Conservation (phyloP, 1,140 invertebrate genomes). For the Drosophila sucinea region DNA sequence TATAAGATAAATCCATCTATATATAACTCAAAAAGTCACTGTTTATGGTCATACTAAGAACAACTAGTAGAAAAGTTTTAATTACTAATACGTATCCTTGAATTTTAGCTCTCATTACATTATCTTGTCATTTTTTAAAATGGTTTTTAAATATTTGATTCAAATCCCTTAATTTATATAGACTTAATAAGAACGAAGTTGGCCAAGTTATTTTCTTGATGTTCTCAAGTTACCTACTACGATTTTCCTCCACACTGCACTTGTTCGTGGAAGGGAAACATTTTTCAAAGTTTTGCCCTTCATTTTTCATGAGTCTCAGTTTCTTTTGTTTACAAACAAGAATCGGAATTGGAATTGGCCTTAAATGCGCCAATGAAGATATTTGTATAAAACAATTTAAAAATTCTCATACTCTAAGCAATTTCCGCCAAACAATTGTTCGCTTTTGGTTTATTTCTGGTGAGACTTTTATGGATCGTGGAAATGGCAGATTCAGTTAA, state of each 20-base stretch:
- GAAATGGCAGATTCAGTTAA: slow-evolving; percentile 63
- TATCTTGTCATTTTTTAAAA: too few species aligned
- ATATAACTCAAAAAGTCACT: too few species aligned
- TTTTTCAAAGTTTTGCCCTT: slow-evolving; percentile 9
- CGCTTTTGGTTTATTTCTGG: slow-evolving; percentile 2
- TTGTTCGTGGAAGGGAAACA: neutral
- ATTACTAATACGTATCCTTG: too few species aligned
- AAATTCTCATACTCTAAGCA: slow-evolving; percentile 62
- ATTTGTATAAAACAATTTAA: slow-evolving; percentile 62
- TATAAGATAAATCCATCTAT: too few species aligned
- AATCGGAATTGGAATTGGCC: slow-evolving; percentile 38
- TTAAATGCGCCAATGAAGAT: slow-evolving; percentile 36
- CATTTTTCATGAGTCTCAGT: slow-evolving; percentile 11
- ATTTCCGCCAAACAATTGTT: slow-evolving; percentile 73
- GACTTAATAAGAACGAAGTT: neutral
- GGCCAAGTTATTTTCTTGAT: neutral
- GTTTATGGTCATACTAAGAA: too few species aligned
- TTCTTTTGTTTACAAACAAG: slow-evolving; percentile 14
- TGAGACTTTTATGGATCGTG: slow-evolving; percentile 74
- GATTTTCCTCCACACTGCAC: neutral
- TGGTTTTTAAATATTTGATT: too few species aligned
- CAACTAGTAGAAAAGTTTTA: too few species aligned
- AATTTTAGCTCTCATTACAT: too few species aligned
- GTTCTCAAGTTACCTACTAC: neutral
- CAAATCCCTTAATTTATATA: too few species aligned